Conservation (phyloP, 1,140 invertebrate species). For the Scaptomyza montana region DNA sequence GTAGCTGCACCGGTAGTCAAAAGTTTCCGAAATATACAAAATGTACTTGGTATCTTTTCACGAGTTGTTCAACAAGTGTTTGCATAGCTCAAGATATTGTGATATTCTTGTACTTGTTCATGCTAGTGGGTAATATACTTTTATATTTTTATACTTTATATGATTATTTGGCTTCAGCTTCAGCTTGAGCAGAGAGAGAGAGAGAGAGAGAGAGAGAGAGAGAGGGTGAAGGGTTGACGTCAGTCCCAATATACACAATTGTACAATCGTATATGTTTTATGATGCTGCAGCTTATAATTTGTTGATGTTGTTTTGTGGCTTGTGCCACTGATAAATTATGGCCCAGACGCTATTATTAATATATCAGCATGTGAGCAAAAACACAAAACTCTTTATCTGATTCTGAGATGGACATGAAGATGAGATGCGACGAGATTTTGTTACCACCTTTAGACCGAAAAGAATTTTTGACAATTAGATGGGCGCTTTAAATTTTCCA, state of each 20-base stretch:
- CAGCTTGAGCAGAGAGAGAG: background rate
- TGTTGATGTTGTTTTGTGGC: constrained; percentile 65
- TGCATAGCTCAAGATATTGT: constrained; percentile 46
- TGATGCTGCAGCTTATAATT: constrained; percentile 49
- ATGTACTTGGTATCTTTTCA: constrained; percentile 30
- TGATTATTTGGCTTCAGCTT: constrained; percentile 28
- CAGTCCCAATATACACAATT: constrained; percentile 48
- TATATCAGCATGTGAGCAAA: constrained; percentile 26
- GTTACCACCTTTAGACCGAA: background rate
- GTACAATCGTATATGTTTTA: constrained; percentile 44
- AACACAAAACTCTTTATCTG: constrained; percentile 5
- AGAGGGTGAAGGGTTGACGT: constrained; percentile 26
- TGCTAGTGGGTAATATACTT: constrained; percentile 11
- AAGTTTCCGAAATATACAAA: constrained; percentile 27
- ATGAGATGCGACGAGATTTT: background rate
- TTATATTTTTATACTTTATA: constrained; percentile 13
- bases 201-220: background rate
- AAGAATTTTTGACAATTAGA: too few species aligned
- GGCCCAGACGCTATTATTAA: constrained; percentile 24
- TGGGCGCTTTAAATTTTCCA: too few species aligned
- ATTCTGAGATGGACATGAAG: background rate
- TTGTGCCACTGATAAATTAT: constrained; percentile 71
- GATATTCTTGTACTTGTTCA: constrained; percentile 24
- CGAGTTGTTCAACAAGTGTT: constrained; percentile 40
- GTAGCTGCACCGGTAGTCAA: background rate